Base-by-base conservation (phyloP, 2,797 vertebrate species). In the Channa striata region DNA sequence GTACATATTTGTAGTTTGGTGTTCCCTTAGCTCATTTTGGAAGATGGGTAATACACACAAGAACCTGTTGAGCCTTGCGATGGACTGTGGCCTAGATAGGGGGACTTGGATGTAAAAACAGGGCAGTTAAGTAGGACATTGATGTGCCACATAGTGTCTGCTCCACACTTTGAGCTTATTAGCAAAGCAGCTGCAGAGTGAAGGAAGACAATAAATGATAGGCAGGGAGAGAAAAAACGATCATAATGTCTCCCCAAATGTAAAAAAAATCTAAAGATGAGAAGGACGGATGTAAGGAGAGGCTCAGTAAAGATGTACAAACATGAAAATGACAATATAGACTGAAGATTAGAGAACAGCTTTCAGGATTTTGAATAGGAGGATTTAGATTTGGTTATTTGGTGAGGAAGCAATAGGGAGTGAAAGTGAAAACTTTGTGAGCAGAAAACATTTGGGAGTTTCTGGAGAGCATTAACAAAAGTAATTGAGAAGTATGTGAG, bases 61-160 rank as follows among this genome's bases (percentile, higher is more conserved):
- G 62, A 54, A 70, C 67, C 59, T 69, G 47, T 44, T 58, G 64
- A 79, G 67, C 77, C 68, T 70, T 48, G 2, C 67, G 20, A 51
- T 82, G 81, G 84, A 89, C 87, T 70, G 58, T 84, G 87, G 71
- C 89, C 88, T 82, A 89, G 58, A 84, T 90, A 66, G 44, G 73
- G 17, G 63, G 64, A 72, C 81, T 68, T 72, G 72, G 78, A 82
- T 83, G 62, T 82, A 59, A 87, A 91, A 89, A 59, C 76, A 73
- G 86, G 80, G 63, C 87, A 63, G 57, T 73, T 75, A 89, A 90
- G 68, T 91, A 86, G 87, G 89, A 85, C 86, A 56, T 68, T 61
- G 69, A 78, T 63, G 72, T 61, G 40, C 64, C 68, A 42, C 80
- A 63, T 64, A 68, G 33, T 63, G 57, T 30, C 25, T 56, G 53